Base-by-base conservation (phyloP, 1,140 invertebrate genomes). In the Trichonephila clavata region DNA sequence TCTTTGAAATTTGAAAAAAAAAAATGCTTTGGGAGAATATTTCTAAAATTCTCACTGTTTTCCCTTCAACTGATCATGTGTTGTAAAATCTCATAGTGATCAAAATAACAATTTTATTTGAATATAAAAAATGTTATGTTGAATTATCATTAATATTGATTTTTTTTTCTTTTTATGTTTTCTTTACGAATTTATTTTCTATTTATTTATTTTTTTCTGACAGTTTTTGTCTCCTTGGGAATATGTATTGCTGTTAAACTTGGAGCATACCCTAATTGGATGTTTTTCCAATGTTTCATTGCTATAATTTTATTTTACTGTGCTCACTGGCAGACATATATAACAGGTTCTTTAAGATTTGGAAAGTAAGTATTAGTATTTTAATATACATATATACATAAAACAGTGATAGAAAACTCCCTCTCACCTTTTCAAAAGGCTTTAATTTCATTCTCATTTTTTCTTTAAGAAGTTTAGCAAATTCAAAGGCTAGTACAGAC, bases 251-350 rank as follows among this genome's bases (percentile, higher is more conserved):
- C 98, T 77, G 97, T 99, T 92, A 98, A 98, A 95, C 96, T 99
- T 89, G 99, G 99, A 13, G 97, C 97, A 95, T 97, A 98, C 96
- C 98, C 98, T 57, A 97, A 97, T 84, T 98, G 98, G 97, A 98
- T 99, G 97, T 98, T 99, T 96, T 98, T 99, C 95, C 98, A 98
- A 96, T 98, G 98, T 96, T 98, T 99, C 95, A 97, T 98, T 96
- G 98, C 98, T n/a, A 98, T 99, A 96, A 97, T 98, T n/a, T 96
- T 99, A 84, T 99, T 99, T 96, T 99, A 99, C 96, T 98, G 98
- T 96, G 99, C 99, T 2, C 99, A 99, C 96, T 99, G 99, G 99
- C 99, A 99, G 95, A 99, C 99, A 0, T 99, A 99, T 96, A 99
- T 99, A 39, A 99, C 96, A 96, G 98, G 98, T 87, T 97, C 98